Base-by-base conservation (phyloP, 2,797 vertebrate species). In the Ispidina picta region DNA sequence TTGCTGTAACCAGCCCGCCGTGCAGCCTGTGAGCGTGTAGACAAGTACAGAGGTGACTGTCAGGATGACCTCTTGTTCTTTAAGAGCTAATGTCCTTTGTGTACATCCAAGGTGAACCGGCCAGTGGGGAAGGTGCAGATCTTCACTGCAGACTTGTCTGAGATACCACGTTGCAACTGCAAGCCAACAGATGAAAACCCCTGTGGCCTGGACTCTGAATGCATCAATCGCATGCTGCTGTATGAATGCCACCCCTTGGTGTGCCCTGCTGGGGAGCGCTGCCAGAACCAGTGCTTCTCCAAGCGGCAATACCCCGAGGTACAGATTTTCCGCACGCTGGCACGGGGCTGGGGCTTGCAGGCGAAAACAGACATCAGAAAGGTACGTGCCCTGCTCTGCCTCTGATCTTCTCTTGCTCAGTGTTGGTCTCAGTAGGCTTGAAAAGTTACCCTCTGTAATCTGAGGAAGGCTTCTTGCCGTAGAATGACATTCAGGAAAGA, bases 201-300 rank as follows among this genome's bases (percentile, higher is more conserved):
- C 0, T 99, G 99, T 7, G 99, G 99, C 31, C 98, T 98, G 83
- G 99, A 99, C 94, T 99, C 99, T 0, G 99, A 99, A 90, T 99
- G 99, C 97, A 98, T 99, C 97, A 99, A 99, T 95, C 99, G 99
- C 82, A 99, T 99, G 99, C 93, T 99, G 95, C 98, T 99, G 8
- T 99, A 99, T 8, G 99, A 99, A 84, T 99, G 99, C 94, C 99
- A 99, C 86, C 98, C 99, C 14, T 94, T 99, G 93, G 99, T 99
- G 63, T 99, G 99, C 72, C 98, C 98, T 0, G 98, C 99, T 0
- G 99, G 98, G 0, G 98, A 98, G 31, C 96, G 97, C 21, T 99
- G 99, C 93, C 99, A 99, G 71, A 99, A 99, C 96, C 99, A 99
- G 96, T 98, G 98, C 71, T 99, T 99, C 95, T 98, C 97, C 83